Percentiles rank a stretch among this genome's conserved stretches.
phyloP scores from a whole-genome alignment of 1,140 invertebrate species.

The Drosophila saltans region DNA sequence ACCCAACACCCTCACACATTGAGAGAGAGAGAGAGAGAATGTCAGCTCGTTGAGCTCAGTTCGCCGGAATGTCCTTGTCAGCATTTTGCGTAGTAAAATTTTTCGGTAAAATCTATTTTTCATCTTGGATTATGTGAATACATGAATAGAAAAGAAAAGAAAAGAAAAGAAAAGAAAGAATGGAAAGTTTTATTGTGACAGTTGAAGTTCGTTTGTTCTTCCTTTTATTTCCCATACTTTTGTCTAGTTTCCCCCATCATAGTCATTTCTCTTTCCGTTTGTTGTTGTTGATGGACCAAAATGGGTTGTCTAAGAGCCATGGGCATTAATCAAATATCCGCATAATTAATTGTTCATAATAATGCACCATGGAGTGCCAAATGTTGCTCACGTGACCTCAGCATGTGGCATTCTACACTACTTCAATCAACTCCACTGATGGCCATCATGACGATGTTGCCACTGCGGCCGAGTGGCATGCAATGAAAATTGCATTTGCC shows the following conservation, averaged over 20 bases:
- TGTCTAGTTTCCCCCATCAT: not conserved
- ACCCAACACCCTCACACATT: slow-evolving; percentile 2
- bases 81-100: slow-evolving; percentile 79
- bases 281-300: slow-evolving; percentile 14
- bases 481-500: slow-evolving; percentile 12
- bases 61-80: slow-evolving; percentile 69
- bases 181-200: slow-evolving; percentile 76
- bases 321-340: slow-evolving; percentile 74
- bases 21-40: not conserved
- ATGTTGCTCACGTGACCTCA: slow-evolving; percentile 28
- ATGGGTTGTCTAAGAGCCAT: slow-evolving; percentile 1
- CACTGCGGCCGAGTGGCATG: slow-evolving; percentile 2
- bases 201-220: slow-evolving; percentile 56
- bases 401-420: slow-evolving; percentile 6
- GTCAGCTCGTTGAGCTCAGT: slow-evolving; percentile 34
- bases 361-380: slow-evolving; percentile 28
- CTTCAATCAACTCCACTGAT: not conserved
- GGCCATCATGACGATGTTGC: slow-evolving; percentile 1
- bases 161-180: slow-evolving; percentile 42
- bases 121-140: slow-evolving; percentile 79
- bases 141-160: slow-evolving; percentile 64
- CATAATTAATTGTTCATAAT: slow-evolving; percentile 57
- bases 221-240: slow-evolving; percentile 16
- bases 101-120: slow-evolving; percentile 77
- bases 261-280: not conserved